Conservation (phyloP, 2,888 invertebrate genomes). For the Lottia scabra region DNA sequence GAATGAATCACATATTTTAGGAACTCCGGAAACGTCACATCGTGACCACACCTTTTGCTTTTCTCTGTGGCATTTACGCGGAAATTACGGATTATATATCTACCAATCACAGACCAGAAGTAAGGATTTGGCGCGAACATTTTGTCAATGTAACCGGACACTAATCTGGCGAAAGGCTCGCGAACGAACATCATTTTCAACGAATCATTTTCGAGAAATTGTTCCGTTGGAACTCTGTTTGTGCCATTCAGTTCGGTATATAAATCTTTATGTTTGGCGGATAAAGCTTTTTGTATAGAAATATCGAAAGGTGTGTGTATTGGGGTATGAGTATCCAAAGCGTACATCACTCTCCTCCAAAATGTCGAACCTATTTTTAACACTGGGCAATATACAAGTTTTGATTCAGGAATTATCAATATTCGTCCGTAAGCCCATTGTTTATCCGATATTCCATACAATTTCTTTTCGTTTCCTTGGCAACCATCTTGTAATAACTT, state of each 20-base stretch:
- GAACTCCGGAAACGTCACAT: slow-evolving; percentile 47
- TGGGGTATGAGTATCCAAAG: slow-evolving; percentile 19
- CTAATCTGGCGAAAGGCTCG: slow-evolving; percentile 44
- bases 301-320: slow-evolving; percentile 31
- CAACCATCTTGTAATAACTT: background rate
- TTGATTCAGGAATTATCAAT: slow-evolving; percentile 24
- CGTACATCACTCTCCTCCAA: slow-evolving; percentile 39
- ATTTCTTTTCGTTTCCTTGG: slow-evolving; percentile 6
- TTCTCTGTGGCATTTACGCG: slow-evolving; percentile 17
- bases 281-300: slow-evolving; percentile 24
- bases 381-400: slow-evolving; percentile 48
- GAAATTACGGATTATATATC: slow-evolving; percentile 28
- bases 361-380: slow-evolving; percentile 54
- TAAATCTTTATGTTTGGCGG: slow-evolving; percentile 8
- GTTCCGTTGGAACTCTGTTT: background rate
- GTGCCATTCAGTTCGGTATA: slow-evolving; percentile 4
- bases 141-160: slow-evolving; percentile 53
- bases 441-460: slow-evolving; percentile 5
- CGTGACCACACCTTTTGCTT: slow-evolving; percentile 40
- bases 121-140: slow-evolving; percentile 45
- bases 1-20: slow-evolving; percentile 40
- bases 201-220: slow-evolving; percentile 20
- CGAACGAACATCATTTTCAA: slow-evolving; percentile 45
- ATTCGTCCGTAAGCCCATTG: slow-evolving; percentile 22
- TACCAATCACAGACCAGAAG: slow-evolving; percentile 41